Evolutionary conservation across 2,113 vertebrate species (phyloP).

Genomic region (Falco punctatus): DNA sequence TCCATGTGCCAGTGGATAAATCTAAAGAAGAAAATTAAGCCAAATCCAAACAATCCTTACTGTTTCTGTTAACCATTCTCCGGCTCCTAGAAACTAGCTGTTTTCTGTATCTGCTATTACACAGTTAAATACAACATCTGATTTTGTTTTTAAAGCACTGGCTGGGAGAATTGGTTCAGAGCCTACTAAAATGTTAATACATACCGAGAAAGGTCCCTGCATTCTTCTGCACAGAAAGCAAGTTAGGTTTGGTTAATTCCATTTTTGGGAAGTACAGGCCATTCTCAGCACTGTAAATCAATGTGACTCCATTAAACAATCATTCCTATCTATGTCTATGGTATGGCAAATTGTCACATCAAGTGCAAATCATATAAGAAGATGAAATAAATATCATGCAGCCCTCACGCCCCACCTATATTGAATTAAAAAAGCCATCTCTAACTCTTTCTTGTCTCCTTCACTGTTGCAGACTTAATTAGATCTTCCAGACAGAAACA

Average conservation of each 20-base stretch:
- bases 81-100: background rate
- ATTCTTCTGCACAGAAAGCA: background rate
- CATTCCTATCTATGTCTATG: background rate
- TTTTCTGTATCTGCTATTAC: background rate
- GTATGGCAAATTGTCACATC: background rate
- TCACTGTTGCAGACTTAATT: background rate
- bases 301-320: fast-evolving
- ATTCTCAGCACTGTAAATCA: background rate
- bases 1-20: background rate
- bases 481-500: constrained; percentile 26
- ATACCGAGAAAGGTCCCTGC: background rate
- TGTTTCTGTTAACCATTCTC: background rate
- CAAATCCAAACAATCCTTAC: background rate
- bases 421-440: background rate
- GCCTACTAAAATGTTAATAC: background rate
- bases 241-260: background rate
- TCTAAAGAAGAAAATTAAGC: background rate
- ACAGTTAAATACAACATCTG: background rate
- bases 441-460: background rate
- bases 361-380: background rate
- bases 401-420: background rate
- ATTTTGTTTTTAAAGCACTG: background rate
- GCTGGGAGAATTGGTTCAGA: background rate
- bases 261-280: background rate
- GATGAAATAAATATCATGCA: background rate